Conservation (phyloP, 2,888 invertebrate genomes). For the Euplexia lucipara region DNA sequence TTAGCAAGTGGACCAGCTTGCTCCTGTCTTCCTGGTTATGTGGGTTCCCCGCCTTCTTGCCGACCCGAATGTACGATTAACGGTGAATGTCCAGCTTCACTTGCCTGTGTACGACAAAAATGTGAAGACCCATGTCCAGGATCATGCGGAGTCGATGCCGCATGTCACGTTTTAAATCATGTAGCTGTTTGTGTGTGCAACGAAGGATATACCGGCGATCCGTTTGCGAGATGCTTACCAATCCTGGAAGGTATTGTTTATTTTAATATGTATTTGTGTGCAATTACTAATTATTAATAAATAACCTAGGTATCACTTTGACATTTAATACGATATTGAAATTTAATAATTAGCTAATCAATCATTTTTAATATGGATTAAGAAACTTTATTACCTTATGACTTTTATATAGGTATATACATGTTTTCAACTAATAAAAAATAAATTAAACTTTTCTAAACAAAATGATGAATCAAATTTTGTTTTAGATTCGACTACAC, state of each 20-base stretch:
- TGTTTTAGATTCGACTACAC: slow-evolving; percentile 82
- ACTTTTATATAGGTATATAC: too few species aligned
- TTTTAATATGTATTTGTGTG: too few species aligned
- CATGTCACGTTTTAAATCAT: slow-evolving; percentile 95
- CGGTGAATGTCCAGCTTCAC: slow-evolving; percentile 94
- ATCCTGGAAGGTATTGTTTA: slow-evolving; percentile 90
- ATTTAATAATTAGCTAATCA: too few species aligned
- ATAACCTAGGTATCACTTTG: too few species aligned
- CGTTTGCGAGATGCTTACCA: slow-evolving; percentile 93
- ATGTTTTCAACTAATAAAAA: too few species aligned
- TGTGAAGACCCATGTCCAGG: slow-evolving; percentile 96
- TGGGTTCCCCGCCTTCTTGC: slow-evolving; percentile 95
- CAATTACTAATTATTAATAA: too few species aligned
- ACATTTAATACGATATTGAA: too few species aligned
- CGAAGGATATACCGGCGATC: slow-evolving; percentile 95
- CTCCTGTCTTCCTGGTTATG: slow-evolving; percentile 94
- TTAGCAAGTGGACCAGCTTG: slow-evolving; percentile 94
- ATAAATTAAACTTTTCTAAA: not conserved
- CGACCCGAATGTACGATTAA: slow-evolving; percentile 95
- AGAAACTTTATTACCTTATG: too few species aligned
- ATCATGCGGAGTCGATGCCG: slow-evolving; percentile 95
- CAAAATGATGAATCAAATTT: slow-evolving; percentile 2
- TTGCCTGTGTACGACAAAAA: slow-evolving; percentile 95
- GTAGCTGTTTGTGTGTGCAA: slow-evolving; percentile 95
- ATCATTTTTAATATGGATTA: too few species aligned